Evolutionary conservation across 2,797 vertebrate species (phyloP), one percentile per base, ranked within the genome.

Genomic region (Notolabrus celidotus): DNA sequence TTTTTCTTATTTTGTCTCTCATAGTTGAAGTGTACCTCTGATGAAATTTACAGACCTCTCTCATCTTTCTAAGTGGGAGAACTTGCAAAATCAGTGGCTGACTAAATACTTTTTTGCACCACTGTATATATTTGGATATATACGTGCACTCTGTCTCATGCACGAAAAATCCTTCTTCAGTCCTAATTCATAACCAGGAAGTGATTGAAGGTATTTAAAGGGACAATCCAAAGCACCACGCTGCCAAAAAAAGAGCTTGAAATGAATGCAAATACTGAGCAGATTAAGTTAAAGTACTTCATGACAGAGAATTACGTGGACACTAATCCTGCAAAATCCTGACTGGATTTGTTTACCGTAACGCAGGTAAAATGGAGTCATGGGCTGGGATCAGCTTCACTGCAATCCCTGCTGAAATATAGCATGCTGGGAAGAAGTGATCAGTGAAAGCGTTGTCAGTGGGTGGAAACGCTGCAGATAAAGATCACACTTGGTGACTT

Each of bases 321-420:
- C 71, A 25, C 54, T 84, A 88, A 74, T 86, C 78, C 63, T 57
- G 7, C 8, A 16, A 77, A 86, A 82, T 74, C 67, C 83, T 56
- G 65, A 78, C 74, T 36, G 71, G 62, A 80, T 89, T 71, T 85
- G 71, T 89, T 89, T 80, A 64, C 55, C 15, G 41, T 67, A 56
- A 77, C 71, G 72, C 68, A 88, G 67, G 70, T 84, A n/a, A 62
- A 74, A 81, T 49, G 29, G 36, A 79, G 76, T 73, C 50, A 54
- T 12, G 20, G 67, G 10, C 51, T 43, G 68, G 49, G 58, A 79
- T 73, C 54, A 52, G 54, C n/a, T 65, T 27, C 25, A 7, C n/a
- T 39, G 53, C 36, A 55, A 34, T 63, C 52, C 34, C 34, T 6
- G 6, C 16, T 66, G 63, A 43, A 64, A 64, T 38, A 38, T 5